Base-by-base conservation (phyloP, 2,888 invertebrate genomes). In the Scaeva pyrastri region DNA sequence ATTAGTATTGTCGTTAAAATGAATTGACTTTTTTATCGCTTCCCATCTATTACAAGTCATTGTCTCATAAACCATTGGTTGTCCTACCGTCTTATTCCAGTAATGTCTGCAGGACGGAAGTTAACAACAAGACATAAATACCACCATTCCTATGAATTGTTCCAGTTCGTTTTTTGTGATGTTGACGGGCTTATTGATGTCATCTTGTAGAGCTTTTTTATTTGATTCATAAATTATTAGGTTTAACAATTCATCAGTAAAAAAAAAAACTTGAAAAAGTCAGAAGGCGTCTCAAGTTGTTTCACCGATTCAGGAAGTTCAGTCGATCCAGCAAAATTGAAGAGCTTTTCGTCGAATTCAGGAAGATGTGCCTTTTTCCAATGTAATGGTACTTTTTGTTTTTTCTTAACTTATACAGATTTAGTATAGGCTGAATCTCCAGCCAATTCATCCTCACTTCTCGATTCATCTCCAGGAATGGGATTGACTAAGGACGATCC, bases 1-100 rank as follows among this genome's bases (percentile, higher is more conserved):
- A 2, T 83, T 39, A 16, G 36, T 11, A 19, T 78, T 78, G 11
- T 78, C 48, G 41, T 83, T 83, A 26, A 83, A 77, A 78, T 83
- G 68, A 7, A 78, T 14, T n/a, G 55, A 68, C 16, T 26, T 58
- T n/a, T n/a, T n/a, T n/a, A n/a, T n/a, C n/a, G n/a, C n/a, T n/a
- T n/a, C n/a, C n/a, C n/a, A n/a, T n/a, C n/a, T n/a, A n/a, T n/a
- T n/a, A n/a, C n/a, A n/a, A n/a, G 48, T 58, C 56, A 75, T 68
- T 4, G 66, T 68, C 5, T 58, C 68, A 23, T 5, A 68, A 31
- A 75, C 8, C n/a, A 26, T n/a, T 1, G 12, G 21, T 52, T 75
- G n/a, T 16, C 55, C 64, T 16, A 75, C 75, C 23, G 66, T 11
- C 12, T 75, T 66, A n/a, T 3, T 43, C 64, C 74, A 71, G 14